Percentiles rank a stretch among this genome's conserved stretches.
phyloP scores from a whole-genome alignment of 2,113 vertebrate species.

The Eptesicus fuscus region DNA sequence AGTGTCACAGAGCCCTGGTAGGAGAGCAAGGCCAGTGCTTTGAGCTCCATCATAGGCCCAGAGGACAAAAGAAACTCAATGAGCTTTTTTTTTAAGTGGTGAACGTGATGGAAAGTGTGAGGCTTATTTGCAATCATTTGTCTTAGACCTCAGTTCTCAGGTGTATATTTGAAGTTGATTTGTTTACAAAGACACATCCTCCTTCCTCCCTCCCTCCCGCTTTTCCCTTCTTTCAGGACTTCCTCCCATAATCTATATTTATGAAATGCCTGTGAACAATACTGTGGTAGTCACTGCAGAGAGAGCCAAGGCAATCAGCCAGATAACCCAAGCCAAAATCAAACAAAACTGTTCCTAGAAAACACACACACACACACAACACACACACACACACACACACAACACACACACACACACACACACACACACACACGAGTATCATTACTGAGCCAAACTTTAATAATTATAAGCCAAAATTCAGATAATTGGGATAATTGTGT shows the following conservation, averaged over 20 bases:
- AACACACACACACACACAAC: slow-evolving; percentile 26
- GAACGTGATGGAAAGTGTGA: neutral
- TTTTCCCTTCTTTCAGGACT: neutral
- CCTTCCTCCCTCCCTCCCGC: too few relatives aligned
- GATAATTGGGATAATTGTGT: slow-evolving; percentile 47
- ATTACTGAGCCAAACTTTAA: slow-evolving; percentile 52
- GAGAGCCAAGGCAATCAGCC: slow-evolving; percentile 35
- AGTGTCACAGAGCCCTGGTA: neutral
- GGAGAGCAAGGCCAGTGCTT: neutral
- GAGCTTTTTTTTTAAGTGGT: neutral
- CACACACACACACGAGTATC: neutral
- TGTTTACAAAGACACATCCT: neutral
- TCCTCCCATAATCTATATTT: neutral
- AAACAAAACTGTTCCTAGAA: slow-evolving; percentile 57
- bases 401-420: neutral
- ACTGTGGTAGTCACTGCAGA: slow-evolving; percentile 10
- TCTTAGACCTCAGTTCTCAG: neutral
- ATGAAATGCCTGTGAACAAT: slow-evolving; percentile 17
- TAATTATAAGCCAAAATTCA: slow-evolving; percentile 33
- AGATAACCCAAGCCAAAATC: slow-evolving; percentile 22
- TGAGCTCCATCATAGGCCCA: neutral
- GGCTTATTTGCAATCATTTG: neutral
- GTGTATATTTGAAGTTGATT: neutral
- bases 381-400: too few relatives aligned
- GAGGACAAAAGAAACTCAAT: neutral